phyloP scores from a whole-genome alignment of 2,113 vertebrate genomes.

The Vombatus ursinus region DNA sequence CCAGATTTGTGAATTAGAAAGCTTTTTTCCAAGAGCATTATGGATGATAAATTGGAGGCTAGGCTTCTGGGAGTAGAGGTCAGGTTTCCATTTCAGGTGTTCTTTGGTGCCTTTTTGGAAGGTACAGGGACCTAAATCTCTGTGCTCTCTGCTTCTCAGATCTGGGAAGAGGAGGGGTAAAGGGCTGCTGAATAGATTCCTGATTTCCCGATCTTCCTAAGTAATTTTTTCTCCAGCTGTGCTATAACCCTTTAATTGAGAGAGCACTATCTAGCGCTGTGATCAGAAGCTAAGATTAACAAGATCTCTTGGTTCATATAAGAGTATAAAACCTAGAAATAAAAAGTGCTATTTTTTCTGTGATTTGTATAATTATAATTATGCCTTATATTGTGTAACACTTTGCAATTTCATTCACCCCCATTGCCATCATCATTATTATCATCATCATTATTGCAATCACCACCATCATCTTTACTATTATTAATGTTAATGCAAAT shows the following conservation, averaged over 20 bases:
- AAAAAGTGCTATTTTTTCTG: not conserved
- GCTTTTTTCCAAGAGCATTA: not conserved
- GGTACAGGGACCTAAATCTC: not conserved
- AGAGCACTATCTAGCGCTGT: not conserved
- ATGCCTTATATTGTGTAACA: not conserved
- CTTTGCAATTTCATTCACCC: slow-evolving; percentile 32
- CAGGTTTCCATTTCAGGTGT: not conserved
- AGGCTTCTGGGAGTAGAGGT: not conserved
- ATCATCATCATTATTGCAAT: not conserved
- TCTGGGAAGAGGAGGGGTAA: not conserved
- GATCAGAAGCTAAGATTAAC: not conserved
- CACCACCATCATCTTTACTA: not conserved
- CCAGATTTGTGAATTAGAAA: not conserved
- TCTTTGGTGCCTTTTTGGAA: not conserved
- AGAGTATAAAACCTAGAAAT: not conserved
- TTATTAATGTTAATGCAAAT: not conserved
- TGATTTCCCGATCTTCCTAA: not conserved
- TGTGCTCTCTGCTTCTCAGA: not conserved
- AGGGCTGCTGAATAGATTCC: not conserved
- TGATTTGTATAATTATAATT: not conserved
- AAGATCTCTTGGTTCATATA: not conserved
- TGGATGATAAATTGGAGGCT: not conserved
- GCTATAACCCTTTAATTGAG: not conserved
- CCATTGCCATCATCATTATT: slow-evolving; percentile 4
- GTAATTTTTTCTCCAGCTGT: not conserved